Evolutionary conservation across 1,140 invertebrate genomes (phyloP).

Genomic region (Drosophila truncata): DNA sequence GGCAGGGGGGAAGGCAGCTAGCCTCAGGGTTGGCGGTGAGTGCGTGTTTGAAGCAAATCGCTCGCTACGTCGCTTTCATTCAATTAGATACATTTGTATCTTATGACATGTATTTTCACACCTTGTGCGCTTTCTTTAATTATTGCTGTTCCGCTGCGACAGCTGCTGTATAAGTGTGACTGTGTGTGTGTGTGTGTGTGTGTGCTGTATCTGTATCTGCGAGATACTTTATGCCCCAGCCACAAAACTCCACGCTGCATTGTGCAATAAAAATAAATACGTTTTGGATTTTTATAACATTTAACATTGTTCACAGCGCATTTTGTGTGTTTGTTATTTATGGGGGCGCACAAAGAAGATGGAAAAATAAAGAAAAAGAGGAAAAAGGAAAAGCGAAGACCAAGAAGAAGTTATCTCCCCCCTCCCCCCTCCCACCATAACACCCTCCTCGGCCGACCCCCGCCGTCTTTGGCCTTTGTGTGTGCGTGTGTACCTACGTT

Average conservation of each 20-base stretch:
- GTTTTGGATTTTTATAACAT: conserved; percentile 75
- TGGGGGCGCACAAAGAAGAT: conserved; percentile 46
- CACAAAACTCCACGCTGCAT: conserved; percentile 55
- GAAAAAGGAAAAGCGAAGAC: conserved; percentile 37
- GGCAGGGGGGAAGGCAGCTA: background rate
- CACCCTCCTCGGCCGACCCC: background rate
- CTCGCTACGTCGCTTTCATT: conserved; percentile 68
- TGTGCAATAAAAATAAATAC: conserved; percentile 81
- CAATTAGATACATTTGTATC: conserved; percentile 84
- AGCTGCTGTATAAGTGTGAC: conserved; percentile 3
- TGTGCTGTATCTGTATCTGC: conserved; percentile 54
- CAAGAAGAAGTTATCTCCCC: conserved; percentile 37
- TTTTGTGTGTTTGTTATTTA: conserved; percentile 70
- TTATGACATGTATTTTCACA: conserved; percentile 84
- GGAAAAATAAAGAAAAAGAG: conserved; percentile 15
- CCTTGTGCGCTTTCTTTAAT: conserved; percentile 69
- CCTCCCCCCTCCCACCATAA: background rate
- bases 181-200: conserved; percentile 4
- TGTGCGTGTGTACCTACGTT: conserved; percentile 77
- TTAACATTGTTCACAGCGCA: conserved; percentile 72
- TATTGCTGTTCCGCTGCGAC: conserved; percentile 35
- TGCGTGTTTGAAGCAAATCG: conserved; percentile 78
- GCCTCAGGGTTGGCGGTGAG: conserved; percentile 8
- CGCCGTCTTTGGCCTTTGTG: conserved; percentile 1
- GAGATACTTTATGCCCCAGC: conserved; percentile 65